phyloP scores from a whole-genome alignment of 2,113 vertebrate species.

The Solenodon paradoxus region DNA sequence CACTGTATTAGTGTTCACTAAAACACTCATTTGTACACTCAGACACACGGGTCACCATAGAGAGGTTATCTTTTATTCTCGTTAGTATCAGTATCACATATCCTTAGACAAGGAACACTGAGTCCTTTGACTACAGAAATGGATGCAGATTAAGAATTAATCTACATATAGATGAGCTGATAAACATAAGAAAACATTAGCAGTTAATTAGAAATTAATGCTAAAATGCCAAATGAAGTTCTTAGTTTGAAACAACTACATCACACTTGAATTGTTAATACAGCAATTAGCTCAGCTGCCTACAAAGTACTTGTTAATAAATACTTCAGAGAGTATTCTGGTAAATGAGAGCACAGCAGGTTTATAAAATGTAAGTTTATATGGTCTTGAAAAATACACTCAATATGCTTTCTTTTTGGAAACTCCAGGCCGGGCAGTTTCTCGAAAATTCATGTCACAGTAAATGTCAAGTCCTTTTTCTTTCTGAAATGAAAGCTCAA shows the following conservation, averaged over 20 bases:
- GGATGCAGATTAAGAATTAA: slow-evolving; percentile 60
- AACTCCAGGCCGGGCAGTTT: slow-evolving; percentile 26
- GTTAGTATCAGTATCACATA: not conserved
- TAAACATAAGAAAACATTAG: slow-evolving; percentile 63
- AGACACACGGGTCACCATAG: not conserved
- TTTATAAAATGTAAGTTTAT: slow-evolving; percentile 59
- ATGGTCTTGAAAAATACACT: slow-evolving; percentile 25
- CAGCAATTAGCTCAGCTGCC: slow-evolving; percentile 52
- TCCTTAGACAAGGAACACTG: slow-evolving; percentile 48
- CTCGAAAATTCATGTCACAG: slow-evolving; percentile 7
- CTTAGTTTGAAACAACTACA: slow-evolving; percentile 56
- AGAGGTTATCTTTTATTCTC: slow-evolving; percentile 28
- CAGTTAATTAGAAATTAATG: slow-evolving; percentile 75
- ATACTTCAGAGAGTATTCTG: slow-evolving; percentile 40
- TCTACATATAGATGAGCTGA: slow-evolving; percentile 42
- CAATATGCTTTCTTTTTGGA: slow-evolving; percentile 27
- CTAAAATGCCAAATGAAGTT: slow-evolving; percentile 64
- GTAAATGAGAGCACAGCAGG: slow-evolving; percentile 36
- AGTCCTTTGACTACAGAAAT: slow-evolving; percentile 31
- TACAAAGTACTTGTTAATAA: slow-evolving; percentile 66
- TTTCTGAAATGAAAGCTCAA: not conserved
- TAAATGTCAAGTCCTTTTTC: slow-evolving; percentile 26
- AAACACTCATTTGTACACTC: not conserved
- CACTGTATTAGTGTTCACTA: not conserved
- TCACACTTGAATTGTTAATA: slow-evolving; percentile 72